Percentiles rank a stretch among this genome's conserved stretches.
Conservation (phyloP, 2,797 vertebrate species). For the Melanogrammus aeglefinus region DNA sequence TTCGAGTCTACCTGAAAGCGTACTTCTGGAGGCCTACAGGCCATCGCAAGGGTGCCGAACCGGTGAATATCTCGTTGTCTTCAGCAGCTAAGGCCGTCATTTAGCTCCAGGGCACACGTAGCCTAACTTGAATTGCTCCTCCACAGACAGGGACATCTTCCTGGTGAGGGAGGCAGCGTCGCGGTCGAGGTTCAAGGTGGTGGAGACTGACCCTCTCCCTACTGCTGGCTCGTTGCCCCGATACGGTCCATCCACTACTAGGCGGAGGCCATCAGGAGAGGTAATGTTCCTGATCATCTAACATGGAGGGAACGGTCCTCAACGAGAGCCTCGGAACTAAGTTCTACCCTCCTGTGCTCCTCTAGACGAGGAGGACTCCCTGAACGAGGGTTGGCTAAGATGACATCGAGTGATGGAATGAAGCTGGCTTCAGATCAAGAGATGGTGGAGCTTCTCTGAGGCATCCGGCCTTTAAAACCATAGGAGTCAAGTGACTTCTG, state of each 20-base stretch:
- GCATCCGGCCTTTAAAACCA: constrained; percentile 98
- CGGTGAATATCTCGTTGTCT: background rate
- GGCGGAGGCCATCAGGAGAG: constrained; percentile 98
- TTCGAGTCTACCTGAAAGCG: constrained; percentile 99
- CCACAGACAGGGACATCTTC: constrained; percentile 88
- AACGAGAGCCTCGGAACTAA: background rate
- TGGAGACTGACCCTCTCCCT: constrained; percentile 97
- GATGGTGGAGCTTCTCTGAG: constrained; percentile 96
- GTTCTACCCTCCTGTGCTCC: constrained; percentile 12
- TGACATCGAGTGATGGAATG: constrained; percentile 95
- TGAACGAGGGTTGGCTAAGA: constrained; percentile 99
- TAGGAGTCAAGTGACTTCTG: constrained; percentile 87
- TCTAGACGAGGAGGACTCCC: constrained; percentile 94
- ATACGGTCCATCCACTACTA: constrained; percentile 99
- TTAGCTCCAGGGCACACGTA: background rate
- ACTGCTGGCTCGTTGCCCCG: constrained; percentile 97
- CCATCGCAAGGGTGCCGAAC: constrained; percentile 93
- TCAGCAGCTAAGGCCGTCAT: background rate
- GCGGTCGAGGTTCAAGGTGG: constrained; percentile 99
- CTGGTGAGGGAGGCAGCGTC: constrained; percentile 96
- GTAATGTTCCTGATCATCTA: constrained; percentile 63
- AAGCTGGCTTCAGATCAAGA: constrained; percentile 99
- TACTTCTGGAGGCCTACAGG: constrained; percentile 98
- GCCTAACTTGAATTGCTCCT: background rate
- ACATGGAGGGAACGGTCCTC: background rate